Conservation (phyloP, 2,113 vertebrate species). For the Epinephelus cyanopodus region DNA sequence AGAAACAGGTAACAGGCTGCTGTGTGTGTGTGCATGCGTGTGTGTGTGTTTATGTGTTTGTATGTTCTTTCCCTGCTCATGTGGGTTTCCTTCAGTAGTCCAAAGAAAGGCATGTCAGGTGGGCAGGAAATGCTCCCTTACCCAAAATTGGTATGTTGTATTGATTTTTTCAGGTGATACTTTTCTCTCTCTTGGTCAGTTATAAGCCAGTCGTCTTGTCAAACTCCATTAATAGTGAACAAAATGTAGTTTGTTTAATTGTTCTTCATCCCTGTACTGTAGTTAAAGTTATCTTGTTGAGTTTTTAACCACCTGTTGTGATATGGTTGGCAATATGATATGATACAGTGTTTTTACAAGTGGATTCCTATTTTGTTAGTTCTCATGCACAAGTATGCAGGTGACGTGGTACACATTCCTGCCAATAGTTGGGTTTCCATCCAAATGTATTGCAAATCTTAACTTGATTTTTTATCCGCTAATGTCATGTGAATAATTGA, state of each 20-base stretch:
- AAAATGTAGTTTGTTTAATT: not conserved
- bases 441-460: too few species aligned
- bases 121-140: not conserved
- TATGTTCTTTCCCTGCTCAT: not conserved
- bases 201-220: not conserved
- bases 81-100: not conserved
- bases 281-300: not conserved
- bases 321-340: too few species aligned
- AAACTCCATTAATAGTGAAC: not conserved
- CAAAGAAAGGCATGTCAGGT: not conserved
- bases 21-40: not conserved
- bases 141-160: not conserved
- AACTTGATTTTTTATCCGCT: too few species aligned
- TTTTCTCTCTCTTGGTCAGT: not conserved
- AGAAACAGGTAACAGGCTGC: slow-evolving; percentile 88
- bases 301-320: not conserved
- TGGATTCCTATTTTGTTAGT: not conserved
- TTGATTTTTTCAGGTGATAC: not conserved
- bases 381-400: not conserved
- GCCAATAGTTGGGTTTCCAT: not conserved
- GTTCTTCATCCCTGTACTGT: too few species aligned
- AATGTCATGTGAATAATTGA: too few species aligned
- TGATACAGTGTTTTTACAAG: not conserved
- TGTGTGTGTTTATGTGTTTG: not conserved
- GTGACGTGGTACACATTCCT: not conserved